These are phyloP conservation scores for Tetramorium simillimum DNA, from an alignment of 1,140 invertebrate species.

Conservation along the genomic window DNA sequence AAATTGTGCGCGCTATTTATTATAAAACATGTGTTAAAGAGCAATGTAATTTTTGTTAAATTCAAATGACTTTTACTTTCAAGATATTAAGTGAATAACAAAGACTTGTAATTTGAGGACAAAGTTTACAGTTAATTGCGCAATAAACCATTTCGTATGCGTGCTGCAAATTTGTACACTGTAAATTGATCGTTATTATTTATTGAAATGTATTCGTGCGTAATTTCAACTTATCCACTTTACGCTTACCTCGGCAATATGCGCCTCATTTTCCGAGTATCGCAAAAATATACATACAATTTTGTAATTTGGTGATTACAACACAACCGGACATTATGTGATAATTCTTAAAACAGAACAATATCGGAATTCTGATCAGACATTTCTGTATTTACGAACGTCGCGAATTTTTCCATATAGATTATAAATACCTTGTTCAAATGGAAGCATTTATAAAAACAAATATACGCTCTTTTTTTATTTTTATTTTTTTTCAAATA, in stretches of 20 bases:
- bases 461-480: too few relatives aligned
- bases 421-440: background rate
- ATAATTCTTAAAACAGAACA: background rate
- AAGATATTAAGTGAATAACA: background rate
- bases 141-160: background rate
- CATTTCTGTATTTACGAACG: background rate
- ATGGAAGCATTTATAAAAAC: background rate
- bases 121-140: background rate
- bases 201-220: background rate
- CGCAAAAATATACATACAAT: conserved; percentile 5
- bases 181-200: conserved; percentile 26
- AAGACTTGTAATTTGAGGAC: background rate
- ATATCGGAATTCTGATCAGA: background rate
- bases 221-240: conserved; percentile 15
- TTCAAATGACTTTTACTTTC: background rate
- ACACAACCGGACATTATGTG: conserved; percentile 2
- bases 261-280: background rate
- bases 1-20: too few relatives aligned
- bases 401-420: background rate
- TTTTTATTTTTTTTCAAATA: background rate
- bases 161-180: background rate
- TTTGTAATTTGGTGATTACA: background rate
- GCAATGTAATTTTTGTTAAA: background rate
- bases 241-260: background rate
- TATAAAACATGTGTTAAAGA: background rate